Percentiles rank a stretch among this genome's conserved stretches.
phyloP scores from a whole-genome alignment of 2,888 invertebrate species.

The Drosophila subsilvestris region DNA sequence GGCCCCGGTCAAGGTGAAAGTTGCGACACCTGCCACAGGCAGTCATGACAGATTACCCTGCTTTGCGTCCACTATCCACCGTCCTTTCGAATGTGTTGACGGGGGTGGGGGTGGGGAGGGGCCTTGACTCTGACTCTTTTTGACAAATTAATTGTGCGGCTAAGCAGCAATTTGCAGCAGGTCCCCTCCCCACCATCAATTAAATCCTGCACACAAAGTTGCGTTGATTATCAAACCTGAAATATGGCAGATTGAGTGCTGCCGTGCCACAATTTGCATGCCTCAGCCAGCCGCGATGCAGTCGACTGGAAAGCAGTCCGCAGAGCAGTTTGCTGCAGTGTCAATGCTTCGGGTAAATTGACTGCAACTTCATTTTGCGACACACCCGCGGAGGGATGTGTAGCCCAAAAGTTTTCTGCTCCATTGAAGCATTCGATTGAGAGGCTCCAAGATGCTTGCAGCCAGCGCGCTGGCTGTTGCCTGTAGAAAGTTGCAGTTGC shows the following conservation, averaged over 20 bases:
- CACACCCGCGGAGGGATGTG: constrained; percentile 47
- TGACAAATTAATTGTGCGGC: constrained; percentile 77
- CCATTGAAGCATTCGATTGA: constrained; percentile 82
- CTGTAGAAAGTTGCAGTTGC: constrained; percentile 72
- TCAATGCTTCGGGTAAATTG: constrained; percentile 63
- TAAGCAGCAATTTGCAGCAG: constrained; percentile 65
- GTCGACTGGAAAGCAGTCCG: constrained; percentile 46
- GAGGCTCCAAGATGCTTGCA: constrained; percentile 19
- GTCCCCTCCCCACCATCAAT: constrained; percentile 30
- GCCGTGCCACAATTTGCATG: constrained; percentile 62
- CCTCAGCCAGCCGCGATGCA: constrained; percentile 25
- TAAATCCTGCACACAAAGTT: constrained; percentile 55
- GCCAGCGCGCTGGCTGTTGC: constrained; percentile 47
- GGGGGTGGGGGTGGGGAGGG: neutral
- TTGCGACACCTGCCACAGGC: constrained; percentile 69
- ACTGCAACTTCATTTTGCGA: constrained; percentile 66
- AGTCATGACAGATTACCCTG: constrained; percentile 42
- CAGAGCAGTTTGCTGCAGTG: constrained; percentile 30
- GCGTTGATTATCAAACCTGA: constrained; percentile 56
- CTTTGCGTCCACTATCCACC: constrained; percentile 12
- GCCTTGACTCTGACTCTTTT: constrained; percentile 42
- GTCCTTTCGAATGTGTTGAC: neutral
- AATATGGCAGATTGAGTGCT: constrained; percentile 34
- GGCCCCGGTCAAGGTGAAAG: constrained; percentile 81
- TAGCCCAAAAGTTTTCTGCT: constrained; percentile 77